These are phyloP conservation scores for Proterorhinus semilunaris DNA, from an alignment of 2,113 vertebrate species.

Conservation along the genomic window DNA sequence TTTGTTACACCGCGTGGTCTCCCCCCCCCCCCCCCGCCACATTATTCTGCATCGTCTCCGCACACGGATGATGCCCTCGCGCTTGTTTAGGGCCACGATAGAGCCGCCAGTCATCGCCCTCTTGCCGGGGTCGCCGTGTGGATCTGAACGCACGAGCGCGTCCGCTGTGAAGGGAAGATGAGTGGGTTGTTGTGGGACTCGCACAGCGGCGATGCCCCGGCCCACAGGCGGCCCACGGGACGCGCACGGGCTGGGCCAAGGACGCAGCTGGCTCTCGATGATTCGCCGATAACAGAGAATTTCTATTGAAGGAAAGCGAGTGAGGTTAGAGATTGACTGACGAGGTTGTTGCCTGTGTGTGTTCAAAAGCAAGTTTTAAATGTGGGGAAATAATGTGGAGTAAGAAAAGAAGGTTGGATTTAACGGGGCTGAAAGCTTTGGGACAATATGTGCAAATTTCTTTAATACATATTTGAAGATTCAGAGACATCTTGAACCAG, in stretches of 20 bases:
- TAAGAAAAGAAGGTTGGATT: too few relatives aligned
- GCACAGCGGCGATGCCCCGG: conserved; percentile 15
- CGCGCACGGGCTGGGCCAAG: not conserved
- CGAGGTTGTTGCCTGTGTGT: too few relatives aligned
- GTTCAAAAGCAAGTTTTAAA: too few relatives aligned
- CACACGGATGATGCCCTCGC: not conserved
- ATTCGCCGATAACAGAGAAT: conserved; percentile 11
- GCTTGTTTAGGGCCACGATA: conserved; percentile 20
- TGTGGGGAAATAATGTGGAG: too few relatives aligned
- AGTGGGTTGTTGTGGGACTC: conserved; percentile 12
- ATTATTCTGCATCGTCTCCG: conserved; percentile 8
- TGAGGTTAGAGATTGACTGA: not conserved
- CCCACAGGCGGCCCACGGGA: conserved; percentile 34
- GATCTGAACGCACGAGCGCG: conserved; percentile 26
- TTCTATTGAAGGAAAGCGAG: conserved; percentile 1
- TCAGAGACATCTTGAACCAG: too few relatives aligned
- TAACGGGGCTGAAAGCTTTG: too few relatives aligned
- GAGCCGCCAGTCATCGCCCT: not conserved
- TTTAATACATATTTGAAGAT: too few relatives aligned
- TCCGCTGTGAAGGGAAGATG: conserved; percentile 32
- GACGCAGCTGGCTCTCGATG: conserved; percentile 26
- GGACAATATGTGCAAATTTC: too few relatives aligned
- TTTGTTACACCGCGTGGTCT: conserved; percentile 25
- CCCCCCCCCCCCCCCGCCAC: conserved; percentile 8
- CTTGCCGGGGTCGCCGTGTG: not conserved